phyloP scores from a whole-genome alignment of 2,888 invertebrate species.

The Drosophila acutilabella region DNA sequence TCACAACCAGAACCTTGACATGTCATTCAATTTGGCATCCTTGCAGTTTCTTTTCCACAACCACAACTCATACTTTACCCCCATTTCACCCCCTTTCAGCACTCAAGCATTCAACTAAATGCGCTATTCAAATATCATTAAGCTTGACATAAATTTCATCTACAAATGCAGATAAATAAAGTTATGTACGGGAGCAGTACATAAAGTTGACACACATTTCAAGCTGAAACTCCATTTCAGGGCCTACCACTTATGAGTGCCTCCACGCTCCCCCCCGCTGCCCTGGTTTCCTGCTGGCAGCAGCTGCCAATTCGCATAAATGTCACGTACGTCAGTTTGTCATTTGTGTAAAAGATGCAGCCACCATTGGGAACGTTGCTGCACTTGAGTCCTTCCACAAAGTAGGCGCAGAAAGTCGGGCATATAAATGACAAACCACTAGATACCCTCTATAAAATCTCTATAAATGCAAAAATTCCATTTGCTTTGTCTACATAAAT shows the following conservation, averaged over 20 bases:
- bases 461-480: too few relatives aligned
- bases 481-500: too few relatives aligned
- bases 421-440: background rate
- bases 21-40: conserved; percentile 59
- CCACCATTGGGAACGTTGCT: conserved; percentile 48
- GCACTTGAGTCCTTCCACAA: conserved; percentile 59
- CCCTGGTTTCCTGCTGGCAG: conserved; percentile 40
- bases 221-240: conserved; percentile 53
- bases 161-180: conserved; percentile 25
- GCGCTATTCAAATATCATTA: conserved; percentile 75
- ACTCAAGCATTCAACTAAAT: conserved; percentile 71
- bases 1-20: conserved; percentile 72
- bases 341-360: conserved; percentile 75
- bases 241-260: conserved; percentile 42
- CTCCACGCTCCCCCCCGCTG: background rate
- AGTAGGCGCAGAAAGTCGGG: conserved; percentile 20
- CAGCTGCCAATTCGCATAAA: conserved; percentile 83
- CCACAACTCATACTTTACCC: conserved; percentile 1
- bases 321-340: conserved; percentile 84
- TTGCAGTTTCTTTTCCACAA: conserved; percentile 49
- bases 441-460: conserved; percentile 7
- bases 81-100: conserved; percentile 14
- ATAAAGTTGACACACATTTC: conserved; percentile 71
- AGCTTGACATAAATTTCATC: conserved; percentile 70
- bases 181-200: conserved; percentile 21